Base-by-base conservation (phyloP, 2,888 invertebrate genomes). In the Eurytoma californica region DNA sequence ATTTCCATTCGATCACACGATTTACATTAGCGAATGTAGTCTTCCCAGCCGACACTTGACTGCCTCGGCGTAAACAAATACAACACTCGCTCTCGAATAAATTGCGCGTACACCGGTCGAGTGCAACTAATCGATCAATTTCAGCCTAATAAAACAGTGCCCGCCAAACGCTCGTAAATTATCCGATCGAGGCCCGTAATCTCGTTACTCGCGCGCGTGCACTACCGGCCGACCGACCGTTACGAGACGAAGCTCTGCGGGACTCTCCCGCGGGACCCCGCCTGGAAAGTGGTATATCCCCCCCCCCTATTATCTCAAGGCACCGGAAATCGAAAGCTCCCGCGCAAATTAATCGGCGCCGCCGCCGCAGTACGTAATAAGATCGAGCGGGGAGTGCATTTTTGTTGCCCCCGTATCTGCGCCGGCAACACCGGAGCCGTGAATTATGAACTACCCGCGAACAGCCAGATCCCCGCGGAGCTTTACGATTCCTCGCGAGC, bases 121-220 rank as follows among this genome's bases (percentile, higher is more conserved):
- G 66, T 18, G 68, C 68, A 61, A 61, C 74, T 72, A 72, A 80
- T 80, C 76, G 76, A 76, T 75, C 72, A 80, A 80, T 80, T 68
- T 68, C 76, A 63, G 16, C 18, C 30, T 16, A 80, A 72, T 76
- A 76, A 68, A 79, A 72, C 72, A 28, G 57, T 24, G 51, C 49
- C 51, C 14, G n/a, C 18, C 5, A 12, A n/a, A 39, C 53, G 63
- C 58, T 66, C 69, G 76, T 80, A 80, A 77, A 80, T 77, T 77
- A 73, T 51, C 69, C 65, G 77, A 60, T 77, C 77, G 58, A 49
- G 49, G 39, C 69, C 72, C 60, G 60, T 60, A 65, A 77, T 73
- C 69, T 69, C 61, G 51, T 69, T 63, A 69, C 65, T 63, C 18
- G 53, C 53, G 68, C 18, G 47, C 49, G 14, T 47, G 28, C 39